phyloP scores from a whole-genome alignment of 53 echinoderm and acorn worm species.

The Astropecten irregularis region DNA sequence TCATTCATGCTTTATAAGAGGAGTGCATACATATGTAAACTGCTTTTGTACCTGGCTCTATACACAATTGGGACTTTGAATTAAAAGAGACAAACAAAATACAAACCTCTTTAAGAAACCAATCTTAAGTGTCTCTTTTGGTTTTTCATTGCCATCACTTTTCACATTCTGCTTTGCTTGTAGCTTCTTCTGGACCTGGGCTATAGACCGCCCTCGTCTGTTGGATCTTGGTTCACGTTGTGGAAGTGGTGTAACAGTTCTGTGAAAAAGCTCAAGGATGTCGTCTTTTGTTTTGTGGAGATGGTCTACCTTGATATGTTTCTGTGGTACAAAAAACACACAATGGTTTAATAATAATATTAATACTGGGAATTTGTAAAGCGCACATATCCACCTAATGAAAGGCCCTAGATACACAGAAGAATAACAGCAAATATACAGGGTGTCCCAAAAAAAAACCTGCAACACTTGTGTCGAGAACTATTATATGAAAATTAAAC shows the following conservation, averaged over 20 bases:
- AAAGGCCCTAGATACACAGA: too few relatives aligned
- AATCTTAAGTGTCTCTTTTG: slow-evolving; percentile 21
- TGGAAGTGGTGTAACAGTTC: slow-evolving; percentile 83
- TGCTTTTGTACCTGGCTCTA: too few relatives aligned
- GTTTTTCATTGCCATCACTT: slow-evolving; percentile 17
- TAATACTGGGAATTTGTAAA: too few relatives aligned
- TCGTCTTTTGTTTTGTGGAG: slow-evolving; percentile 54
- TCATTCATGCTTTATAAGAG: too few relatives aligned
- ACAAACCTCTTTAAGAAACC: slow-evolving; percentile 37
- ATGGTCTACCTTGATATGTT: slow-evolving; percentile 47
- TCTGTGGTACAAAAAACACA: slow-evolving; percentile 4
- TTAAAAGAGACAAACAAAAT: background rate
- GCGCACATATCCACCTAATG: too few relatives aligned
- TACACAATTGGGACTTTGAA: too few relatives aligned
- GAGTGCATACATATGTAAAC: too few relatives aligned
- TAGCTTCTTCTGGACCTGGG: slow-evolving; percentile 64
- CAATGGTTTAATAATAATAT: too few relatives aligned
- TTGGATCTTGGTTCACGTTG: slow-evolving; percentile 73
- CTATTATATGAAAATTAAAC: too few relatives aligned
- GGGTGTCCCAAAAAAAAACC: too few relatives aligned
- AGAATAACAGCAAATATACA: too few relatives aligned
- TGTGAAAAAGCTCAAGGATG: slow-evolving; percentile 77
- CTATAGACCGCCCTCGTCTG: slow-evolving; percentile 74
- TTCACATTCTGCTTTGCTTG: slow-evolving; percentile 30
- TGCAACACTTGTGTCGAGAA: too few relatives aligned